A percentile compares a stretch with the other conserved stretches of the same genome.
phyloP scores from a whole-genome alignment of 2,113 vertebrate genomes.

The Chloebia gouldiae region DNA sequence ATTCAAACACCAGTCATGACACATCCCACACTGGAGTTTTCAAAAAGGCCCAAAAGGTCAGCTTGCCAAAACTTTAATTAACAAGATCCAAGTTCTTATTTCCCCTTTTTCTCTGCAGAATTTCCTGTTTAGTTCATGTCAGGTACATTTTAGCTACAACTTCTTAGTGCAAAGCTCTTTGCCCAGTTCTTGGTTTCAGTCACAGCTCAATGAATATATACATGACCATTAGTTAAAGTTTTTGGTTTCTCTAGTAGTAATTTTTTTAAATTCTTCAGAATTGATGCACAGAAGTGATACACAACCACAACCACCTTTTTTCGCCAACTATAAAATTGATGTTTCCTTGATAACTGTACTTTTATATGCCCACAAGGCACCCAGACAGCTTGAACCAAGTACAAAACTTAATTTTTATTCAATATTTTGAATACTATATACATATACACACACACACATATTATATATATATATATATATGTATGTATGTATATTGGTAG shows the following conservation, averaged over 20 bases:
- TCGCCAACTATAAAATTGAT: not conserved
- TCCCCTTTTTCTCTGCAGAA: not conserved
- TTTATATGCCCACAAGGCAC: not conserved
- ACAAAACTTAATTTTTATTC: not conserved
- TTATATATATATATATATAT: too few species aligned
- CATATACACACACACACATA: too few species aligned
- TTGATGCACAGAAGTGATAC: not conserved
- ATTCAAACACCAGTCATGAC: not conserved
- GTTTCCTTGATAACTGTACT: not conserved
- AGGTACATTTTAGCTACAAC: accelerated
- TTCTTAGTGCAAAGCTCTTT: not conserved
- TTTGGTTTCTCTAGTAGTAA: not conserved
- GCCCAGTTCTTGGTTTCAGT: not conserved
- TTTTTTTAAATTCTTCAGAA: not conserved
- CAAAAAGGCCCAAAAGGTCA: not conserved
- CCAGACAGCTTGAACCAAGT: not conserved
- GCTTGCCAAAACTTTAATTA: not conserved
- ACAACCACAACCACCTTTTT: not conserved
- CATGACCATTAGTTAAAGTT: not conserved
- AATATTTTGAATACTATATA: not conserved
- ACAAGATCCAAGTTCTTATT: not conserved
- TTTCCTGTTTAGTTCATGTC: not conserved
- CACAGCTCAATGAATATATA: not conserved
- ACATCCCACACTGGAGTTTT: not conserved
- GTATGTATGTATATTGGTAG: too few species aligned